Evolutionary conservation across 2,113 vertebrate species (phyloP), one percentile per base, ranked within the genome.

Genomic region (Cairina moschata): DNA sequence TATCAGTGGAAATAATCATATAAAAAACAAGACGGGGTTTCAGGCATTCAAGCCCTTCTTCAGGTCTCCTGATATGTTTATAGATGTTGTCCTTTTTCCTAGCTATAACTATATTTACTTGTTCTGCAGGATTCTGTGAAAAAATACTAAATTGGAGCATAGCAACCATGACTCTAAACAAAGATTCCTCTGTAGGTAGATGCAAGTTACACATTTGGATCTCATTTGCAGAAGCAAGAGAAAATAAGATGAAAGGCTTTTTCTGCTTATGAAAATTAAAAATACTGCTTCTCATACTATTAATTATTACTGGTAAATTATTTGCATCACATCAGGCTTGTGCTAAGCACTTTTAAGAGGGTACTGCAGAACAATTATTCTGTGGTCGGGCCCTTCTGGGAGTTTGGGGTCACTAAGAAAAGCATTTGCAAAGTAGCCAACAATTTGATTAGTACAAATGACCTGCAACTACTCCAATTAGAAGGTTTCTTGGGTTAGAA

Each of bases 381-480:
- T 67, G 77, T 89, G 17, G 28, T 95, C n/a, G 46, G 32, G 63
- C 59, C 72, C 67, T 86, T 82, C 67, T 67, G 95, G 81, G 95
- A 84, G 29, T 85, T 89, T 59, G 83, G 68, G 81, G 89, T 93
- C 96, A 92, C 81, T 59, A 78, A 84, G 81, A 71, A 95, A 92
- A 80, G 63, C 83, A 44, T 93, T 95, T 96, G 83, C 88, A 79
- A 93, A 96, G 95, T 92, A 89, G 92, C 81, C 86, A 83, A 74
- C 91, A 89, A 93, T 95, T 93, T 95, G 96, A 91, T 95, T 92
- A 92, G 87, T 95, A 96, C 81, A 96, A 96, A 96, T 85, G 74
- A 93, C 88, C 74, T 95, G 71, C 86, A 94, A 91, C 92, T 92
- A 55, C 74, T 94, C 93, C 88, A 96, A 65, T 95, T 95, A 96